Conservation (phyloP, 2,888 invertebrate genomes). For the Metellina segmentata region DNA sequence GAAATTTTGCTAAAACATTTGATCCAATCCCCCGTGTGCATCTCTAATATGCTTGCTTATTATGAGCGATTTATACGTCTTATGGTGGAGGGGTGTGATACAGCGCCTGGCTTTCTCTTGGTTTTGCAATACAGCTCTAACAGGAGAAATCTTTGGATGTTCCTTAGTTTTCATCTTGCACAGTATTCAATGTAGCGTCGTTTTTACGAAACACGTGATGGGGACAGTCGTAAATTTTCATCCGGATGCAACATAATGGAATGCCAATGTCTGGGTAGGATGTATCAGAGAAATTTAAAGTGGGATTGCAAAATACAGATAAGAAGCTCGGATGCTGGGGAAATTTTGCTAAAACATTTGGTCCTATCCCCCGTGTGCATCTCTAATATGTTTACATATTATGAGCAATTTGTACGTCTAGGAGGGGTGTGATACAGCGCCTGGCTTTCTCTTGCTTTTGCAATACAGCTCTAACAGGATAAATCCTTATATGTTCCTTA, state of each 20-base stretch:
- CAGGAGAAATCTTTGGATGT: no score
- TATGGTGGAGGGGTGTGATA: neutral
- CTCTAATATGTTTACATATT: slow-evolving; percentile 40
- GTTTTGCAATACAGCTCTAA: no score
- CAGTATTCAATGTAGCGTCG: no score
- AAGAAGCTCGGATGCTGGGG: slow-evolving; percentile 26
- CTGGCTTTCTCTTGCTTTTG: no score
- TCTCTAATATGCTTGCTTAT: slow-evolving; percentile 42
- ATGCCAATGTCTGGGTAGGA: no score
- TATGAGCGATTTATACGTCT: slow-evolving; percentile 31
- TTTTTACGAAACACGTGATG: no score
- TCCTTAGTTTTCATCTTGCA: no score
- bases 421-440: neutral
- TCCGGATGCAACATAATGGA: no score
- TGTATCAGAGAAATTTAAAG: slow-evolving; percentile 53
- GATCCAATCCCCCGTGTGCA: slow-evolving; percentile 48
- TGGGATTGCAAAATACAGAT: slow-evolving; percentile 68
- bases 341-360: slow-evolving; percentile 43
- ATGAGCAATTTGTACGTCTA: slow-evolving; percentile 22
- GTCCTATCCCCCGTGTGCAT: slow-evolving; percentile 47
- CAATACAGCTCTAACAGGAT: no score
- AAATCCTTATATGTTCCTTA: no score
- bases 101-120: neutral
- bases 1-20: slow-evolving; percentile 37
- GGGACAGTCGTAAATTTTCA: no score